A percentile compares a stretch with the other conserved stretches of the same genome.
phyloP scores from a whole-genome alignment of 2,113 vertebrate genomes.

The Onychostoma macrolepis region DNA sequence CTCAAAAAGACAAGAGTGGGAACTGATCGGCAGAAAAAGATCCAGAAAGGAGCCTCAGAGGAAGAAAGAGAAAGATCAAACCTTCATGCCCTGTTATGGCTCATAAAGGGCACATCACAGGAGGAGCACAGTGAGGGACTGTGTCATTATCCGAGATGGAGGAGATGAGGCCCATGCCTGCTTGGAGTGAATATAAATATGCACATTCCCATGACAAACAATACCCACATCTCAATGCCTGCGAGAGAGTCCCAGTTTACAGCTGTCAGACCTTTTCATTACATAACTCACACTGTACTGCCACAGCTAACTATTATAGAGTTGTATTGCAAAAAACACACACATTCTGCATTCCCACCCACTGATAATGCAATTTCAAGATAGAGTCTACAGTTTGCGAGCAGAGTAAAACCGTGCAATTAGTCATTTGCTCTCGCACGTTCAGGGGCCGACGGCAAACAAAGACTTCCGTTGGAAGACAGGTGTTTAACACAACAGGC shows the following conservation, averaged over 20 bases:
- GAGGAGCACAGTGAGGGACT: constrained; percentile 36
- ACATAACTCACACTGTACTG: constrained; percentile 42
- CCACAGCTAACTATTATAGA: not conserved
- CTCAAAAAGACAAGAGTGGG: constrained; percentile 43
- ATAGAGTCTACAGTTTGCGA: not conserved
- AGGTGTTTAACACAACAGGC: constrained; percentile 15
- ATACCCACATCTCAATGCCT: constrained; percentile 44
- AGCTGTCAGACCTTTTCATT: constrained; percentile 48
- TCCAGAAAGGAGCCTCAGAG: constrained; percentile 34
- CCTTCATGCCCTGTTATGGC: constrained; percentile 55
- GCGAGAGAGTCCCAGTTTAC: constrained; percentile 47
- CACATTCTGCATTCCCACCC: not conserved
- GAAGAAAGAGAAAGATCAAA: constrained; percentile 57
- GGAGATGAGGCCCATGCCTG: constrained; percentile 43
- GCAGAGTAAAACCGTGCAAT: not conserved
- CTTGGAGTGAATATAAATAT: constrained; percentile 57
- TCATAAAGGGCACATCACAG: constrained; percentile 51
- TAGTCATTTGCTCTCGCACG: not conserved
- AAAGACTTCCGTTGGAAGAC: constrained; percentile 13
- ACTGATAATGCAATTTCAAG: not conserved
- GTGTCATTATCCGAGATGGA: constrained; percentile 46
- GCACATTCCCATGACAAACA: constrained; percentile 57
- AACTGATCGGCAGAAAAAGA: constrained; percentile 34
- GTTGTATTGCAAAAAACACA: not conserved
- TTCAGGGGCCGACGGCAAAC: not conserved